Evolutionary conservation across 2,797 vertebrate species (phyloP), one percentile per base, ranked within the genome.

Genomic region (Tachyglossus aculeatus): DNA sequence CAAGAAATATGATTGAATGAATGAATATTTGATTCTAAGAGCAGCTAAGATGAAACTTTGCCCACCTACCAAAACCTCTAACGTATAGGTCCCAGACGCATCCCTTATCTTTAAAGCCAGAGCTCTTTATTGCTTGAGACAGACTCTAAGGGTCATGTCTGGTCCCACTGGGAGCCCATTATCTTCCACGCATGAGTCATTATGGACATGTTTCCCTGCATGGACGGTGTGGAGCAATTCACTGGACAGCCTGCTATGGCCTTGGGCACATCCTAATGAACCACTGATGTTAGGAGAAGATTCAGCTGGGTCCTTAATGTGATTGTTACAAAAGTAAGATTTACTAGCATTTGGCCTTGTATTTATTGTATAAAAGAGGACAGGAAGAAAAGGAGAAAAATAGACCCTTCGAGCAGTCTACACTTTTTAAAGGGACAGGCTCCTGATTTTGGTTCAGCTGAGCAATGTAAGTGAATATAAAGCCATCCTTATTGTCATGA

Each of bases 241-340:
- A n/a, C 27, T 2, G 0, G 34, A 19, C 39, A 25, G 16, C 2
- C n/a, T 6, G 31, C 25, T 14, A 1, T 0, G 0, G n/a, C 40
- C 39, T 69, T n/a, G 34, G 9, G 8, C 4, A 19, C 19, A 22
- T 21, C 59, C 54, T 43, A n/a, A 11, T 37, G 32, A 74, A 12
- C 34, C 41, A 45, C 3, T 0, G 22, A 48, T 48, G 45, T 48
- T 48, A 27, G 27, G n/a, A n/a, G 24, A 29, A 48, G 25, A 48
- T 45, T 18, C n/a, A 11, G 18, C 45, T 48, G 25, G 45, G n/a
- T 15, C 18, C 31, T 24, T 31, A 48, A 48, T 48, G 25, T 24
- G 27, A 31, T 19, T 18, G 16, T 31, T n/a, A 48, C 31, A 24
- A 22, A 27, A 18, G 11, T 16, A 29, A 48, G 45, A 48, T 48